These are phyloP conservation scores for Varecia variegata DNA, from an alignment of 2,797 vertebrate species.

Conservation along the genomic window DNA sequence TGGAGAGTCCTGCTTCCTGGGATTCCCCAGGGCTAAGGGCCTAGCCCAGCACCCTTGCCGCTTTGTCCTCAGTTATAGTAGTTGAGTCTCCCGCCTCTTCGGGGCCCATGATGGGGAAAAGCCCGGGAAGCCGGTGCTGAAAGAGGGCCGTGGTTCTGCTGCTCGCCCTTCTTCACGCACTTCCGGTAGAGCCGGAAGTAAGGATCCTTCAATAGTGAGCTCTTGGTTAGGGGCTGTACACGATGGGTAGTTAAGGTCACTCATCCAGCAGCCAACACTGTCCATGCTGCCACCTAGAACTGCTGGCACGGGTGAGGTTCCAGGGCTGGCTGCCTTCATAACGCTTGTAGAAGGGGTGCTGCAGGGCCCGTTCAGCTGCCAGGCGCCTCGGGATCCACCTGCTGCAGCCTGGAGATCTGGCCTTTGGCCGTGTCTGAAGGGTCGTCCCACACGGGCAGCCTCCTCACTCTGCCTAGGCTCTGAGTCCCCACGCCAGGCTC, in stretches of 20 bases:
- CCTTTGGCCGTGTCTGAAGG: constrained; percentile 92
- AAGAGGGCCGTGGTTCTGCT: constrained; percentile 94
- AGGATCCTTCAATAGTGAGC: constrained; percentile 89
- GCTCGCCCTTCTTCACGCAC: constrained; percentile 96
- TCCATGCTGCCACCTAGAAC: constrained; percentile 90
- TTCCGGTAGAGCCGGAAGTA: constrained; percentile 95
- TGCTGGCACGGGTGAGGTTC: constrained; percentile 88
- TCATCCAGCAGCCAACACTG: constrained; percentile 89
- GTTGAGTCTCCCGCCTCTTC: constrained; percentile 54
- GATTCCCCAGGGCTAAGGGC: not conserved
- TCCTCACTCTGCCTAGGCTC: not conserved
- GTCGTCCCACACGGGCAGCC: constrained; percentile 91
- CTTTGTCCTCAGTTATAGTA: constrained; percentile 36
- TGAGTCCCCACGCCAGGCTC: not conserved
- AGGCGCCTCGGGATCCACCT: constrained; percentile 88
- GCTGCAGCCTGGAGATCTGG: constrained; percentile 90
- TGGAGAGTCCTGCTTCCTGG: constrained; percentile 10
- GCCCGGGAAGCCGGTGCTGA: constrained; percentile 90
- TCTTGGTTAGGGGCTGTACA: constrained; percentile 88
- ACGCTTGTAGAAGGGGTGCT: constrained; percentile 91
- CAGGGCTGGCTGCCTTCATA: constrained; percentile 88
- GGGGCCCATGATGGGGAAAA: constrained; percentile 75
- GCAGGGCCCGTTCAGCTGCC: constrained; percentile 89
- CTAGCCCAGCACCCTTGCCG: constrained; percentile 38
- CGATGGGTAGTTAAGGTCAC: constrained; percentile 86